phyloP scores from a whole-genome alignment of 2,113 vertebrate species.

The Strix uralensis region DNA sequence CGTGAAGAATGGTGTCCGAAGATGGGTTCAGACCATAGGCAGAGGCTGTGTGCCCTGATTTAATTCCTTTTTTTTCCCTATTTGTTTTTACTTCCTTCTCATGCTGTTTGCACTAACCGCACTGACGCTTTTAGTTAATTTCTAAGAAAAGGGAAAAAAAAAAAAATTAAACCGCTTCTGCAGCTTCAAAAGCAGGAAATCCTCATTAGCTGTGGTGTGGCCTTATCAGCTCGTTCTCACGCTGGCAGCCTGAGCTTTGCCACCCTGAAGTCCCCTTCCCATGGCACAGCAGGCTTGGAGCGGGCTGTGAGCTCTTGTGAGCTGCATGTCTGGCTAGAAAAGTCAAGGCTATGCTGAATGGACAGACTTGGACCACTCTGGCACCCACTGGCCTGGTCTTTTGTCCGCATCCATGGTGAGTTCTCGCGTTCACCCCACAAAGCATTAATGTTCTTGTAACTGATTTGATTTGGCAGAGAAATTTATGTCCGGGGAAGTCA shows the following conservation, averaged over 20 bases:
- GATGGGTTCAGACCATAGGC: neutral
- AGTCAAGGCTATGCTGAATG: neutral
- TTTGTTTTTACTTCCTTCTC: neutral
- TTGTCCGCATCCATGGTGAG: neutral
- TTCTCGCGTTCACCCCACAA: neutral
- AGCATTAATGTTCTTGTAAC: neutral
- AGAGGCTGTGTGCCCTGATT: neutral
- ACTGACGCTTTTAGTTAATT: neutral
- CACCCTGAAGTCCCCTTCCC: neutral
- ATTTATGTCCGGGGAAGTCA: neutral
- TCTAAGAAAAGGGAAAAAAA: neutral
- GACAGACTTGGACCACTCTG: neutral
- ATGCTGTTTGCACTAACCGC: fast-evolving
- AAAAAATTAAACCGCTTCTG: fast-evolving
- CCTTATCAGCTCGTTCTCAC: neutral
- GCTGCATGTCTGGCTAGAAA: neutral
- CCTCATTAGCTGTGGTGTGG: neutral
- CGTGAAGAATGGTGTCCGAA: neutral
- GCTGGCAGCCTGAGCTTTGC: neutral
- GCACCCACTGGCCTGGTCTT: neutral
- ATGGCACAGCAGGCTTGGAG: neutral
- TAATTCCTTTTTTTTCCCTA: fast-evolving
- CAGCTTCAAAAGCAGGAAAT: conserved; percentile 5
- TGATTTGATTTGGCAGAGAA: neutral
- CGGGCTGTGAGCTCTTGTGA: neutral